Base-by-base conservation (phyloP, 2,113 vertebrate species). In the Myotis davidii region DNA sequence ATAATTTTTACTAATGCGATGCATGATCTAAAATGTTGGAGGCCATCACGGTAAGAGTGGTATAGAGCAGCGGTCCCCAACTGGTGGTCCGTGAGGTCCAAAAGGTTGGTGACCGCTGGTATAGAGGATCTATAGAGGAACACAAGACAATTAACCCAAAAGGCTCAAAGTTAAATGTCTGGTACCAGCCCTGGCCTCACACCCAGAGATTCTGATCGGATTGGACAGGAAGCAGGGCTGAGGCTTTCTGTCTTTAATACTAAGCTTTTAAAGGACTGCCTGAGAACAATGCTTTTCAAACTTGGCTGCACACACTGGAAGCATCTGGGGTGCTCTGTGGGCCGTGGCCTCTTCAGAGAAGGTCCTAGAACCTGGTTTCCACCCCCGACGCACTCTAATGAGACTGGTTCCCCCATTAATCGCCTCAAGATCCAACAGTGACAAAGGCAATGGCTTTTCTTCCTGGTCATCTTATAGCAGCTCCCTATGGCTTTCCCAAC, bases 141-240 rank as follows among this genome's bases (percentile, higher is more conserved):
- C 6, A 48, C 11, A 67, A 72, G 6, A 9, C 25, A 13, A 69
- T 32, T 34, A 88, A 61, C 32, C 34, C 25, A 54, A 65, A 45
- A 65, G 65, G 27, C 34, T 86, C 61, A 92, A 61, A 79, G 61
- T 69, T 73, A 82, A 73, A n/a, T 34, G 76, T 48, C 48, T n/a
- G n/a, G n/a, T n/a, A n/a, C n/a, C n/a, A n/a, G n/a, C n/a, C n/a
- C n/a, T n/a, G n/a, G n/a, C n/a, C n/a, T n/a, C n/a, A n/a, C n/a
- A n/a, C n/a, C n/a, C n/a, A n/a, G n/a, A n/a, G n/a, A n/a, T n/a
- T n/a, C n/a, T n/a, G n/a, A n/a, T n/a, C n/a, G n/a, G n/a, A n/a
- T n/a, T n/a, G n/a, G n/a, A n/a, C n/a, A n/a, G n/a, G n/a, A n/a
- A n/a, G n/a, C n/a, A n/a, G n/a, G n/a, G n/a, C n/a, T n/a, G n/a